phyloP scores from a whole-genome alignment of 1,140 invertebrate genomes.

The Panulirus ornatus region DNA sequence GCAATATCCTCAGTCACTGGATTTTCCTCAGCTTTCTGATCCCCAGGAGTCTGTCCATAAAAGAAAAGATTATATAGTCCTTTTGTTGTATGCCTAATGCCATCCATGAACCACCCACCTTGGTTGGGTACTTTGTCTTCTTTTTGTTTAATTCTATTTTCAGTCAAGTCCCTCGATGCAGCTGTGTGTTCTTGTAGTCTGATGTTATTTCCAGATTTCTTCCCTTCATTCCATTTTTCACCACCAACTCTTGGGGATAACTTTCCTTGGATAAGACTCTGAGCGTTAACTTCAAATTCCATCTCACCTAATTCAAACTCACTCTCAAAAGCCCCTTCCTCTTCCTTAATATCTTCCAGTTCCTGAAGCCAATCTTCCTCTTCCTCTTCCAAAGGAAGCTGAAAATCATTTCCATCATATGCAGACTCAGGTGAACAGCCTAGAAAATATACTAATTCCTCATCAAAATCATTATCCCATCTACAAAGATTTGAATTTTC shows the following conservation, averaged over 20 bases:
- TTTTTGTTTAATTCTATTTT: constrained; percentile 11
- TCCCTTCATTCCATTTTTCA: neutral
- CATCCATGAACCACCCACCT: constrained; percentile 28
- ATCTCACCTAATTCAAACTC: constrained; percentile 57
- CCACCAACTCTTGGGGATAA: neutral
- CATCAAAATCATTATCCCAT: constrained; percentile 7
- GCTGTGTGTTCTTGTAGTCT: neutral
- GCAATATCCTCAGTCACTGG: neutral
- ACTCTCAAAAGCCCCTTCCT: constrained; percentile 54
- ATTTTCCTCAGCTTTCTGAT: constrained; percentile 28
- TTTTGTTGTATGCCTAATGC: constrained; percentile 45
- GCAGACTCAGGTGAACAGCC: constrained; percentile 58
- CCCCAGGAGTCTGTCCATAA: constrained; percentile 56
- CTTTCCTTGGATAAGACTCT: neutral
- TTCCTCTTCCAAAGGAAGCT: constrained; percentile 53
- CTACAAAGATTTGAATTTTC: neutral
- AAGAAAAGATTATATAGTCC: constrained; percentile 67
- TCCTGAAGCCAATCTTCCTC: constrained; percentile 68
- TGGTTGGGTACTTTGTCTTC: constrained; percentile 1
- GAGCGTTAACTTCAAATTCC: constrained; percentile 22
- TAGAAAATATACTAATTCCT: constrained; percentile 46
- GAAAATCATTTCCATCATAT: constrained; percentile 48
- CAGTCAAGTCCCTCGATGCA: neutral
- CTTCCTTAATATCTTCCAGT: constrained; percentile 62
- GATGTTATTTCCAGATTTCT: neutral